These are phyloP conservation scores for Pachyseris speciosa DNA, from an alignment of 64 coral and sea anemone species.

Conservation along the genomic window DNA sequence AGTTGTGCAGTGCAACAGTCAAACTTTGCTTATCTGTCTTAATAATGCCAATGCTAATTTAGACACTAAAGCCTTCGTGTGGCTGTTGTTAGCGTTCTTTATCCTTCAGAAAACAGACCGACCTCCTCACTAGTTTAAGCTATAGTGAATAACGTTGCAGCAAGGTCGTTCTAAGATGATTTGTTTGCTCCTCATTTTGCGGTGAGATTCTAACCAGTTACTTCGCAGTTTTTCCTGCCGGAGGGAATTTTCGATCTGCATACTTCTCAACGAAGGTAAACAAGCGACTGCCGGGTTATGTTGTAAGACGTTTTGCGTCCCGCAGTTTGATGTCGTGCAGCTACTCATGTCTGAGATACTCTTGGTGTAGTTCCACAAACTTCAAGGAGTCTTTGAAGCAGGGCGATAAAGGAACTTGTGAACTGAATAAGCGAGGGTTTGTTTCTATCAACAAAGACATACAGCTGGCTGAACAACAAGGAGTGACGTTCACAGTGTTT, in stretches of 20 bases:
- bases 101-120: too few relatives aligned
- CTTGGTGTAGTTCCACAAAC: neutral
- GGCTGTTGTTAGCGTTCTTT: too few relatives aligned
- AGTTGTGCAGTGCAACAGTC: too few relatives aligned
- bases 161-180: too few relatives aligned
- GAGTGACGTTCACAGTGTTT: neutral
- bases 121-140: too few relatives aligned
- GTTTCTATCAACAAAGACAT: neutral
- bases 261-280: neutral
- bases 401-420: neutral
- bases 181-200: too few relatives aligned
- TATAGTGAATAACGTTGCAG: too few relatives aligned
- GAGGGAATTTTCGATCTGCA: neutral
- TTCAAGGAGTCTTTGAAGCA: neutral
- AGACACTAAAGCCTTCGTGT: too few relatives aligned
- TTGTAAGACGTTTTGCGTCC: neutral
- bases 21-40: too few relatives aligned
- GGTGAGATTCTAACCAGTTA: too few relatives aligned
- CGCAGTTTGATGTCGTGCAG: neutral
- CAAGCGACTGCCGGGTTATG: neutral
- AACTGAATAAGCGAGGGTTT: neutral
- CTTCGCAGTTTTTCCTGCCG: neutral
- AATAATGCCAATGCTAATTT: too few relatives aligned
- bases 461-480: neutral
- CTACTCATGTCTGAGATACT: neutral